Evolutionary conservation across 1,140 invertebrate species (phyloP), one percentile per base, ranked within the genome.

Genomic region (Drosophila nikananu): DNA sequence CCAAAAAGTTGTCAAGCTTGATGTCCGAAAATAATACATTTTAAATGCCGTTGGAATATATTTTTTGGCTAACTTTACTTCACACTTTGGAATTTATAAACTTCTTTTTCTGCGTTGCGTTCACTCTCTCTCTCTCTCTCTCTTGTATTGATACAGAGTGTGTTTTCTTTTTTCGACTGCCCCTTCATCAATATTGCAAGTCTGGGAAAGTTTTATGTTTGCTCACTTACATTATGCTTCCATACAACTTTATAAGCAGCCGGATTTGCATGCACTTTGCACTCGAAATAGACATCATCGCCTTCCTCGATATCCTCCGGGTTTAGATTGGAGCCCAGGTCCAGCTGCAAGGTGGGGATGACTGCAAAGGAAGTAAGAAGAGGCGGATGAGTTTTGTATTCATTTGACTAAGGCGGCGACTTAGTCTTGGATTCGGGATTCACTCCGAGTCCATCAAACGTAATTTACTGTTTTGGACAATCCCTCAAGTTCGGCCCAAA

Each of bases 221-320:
- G 42, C 51, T 60, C 77, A 97, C 96, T 97, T 94, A 98, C 97
- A 93, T 98, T 97, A 93, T 98, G 97, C 90, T 97, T 97, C 97
- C 97, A 98, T 44, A 97, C 94, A 77, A 98, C 96, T 95, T 97
- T 97, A 92, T 97, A 97, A 82, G 97, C 96, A 49, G 94, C 94
- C 9, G 97, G 97, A 94, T 98, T 98, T 64, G 97, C 96, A 87
- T 96, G 95, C 66, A 98, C 96, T 91, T 96, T 96, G 93, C 97
- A 98, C 93, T 97, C 97, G 91, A 98, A 97, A 92, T 98, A 98
- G 59, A 98, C 97, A 93, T 98, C 97, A 90, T 97, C 96, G 46
- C 96, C 97, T 94, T 98, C 97, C 92, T 97, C 96, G 77, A 98
- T 98, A 93, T 97, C 96, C 79, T 96, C 95, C 2, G 97, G 96